Evolutionary conservation across 2,888 invertebrate genomes (phyloP).

Genomic region (Trilocha varians): DNA sequence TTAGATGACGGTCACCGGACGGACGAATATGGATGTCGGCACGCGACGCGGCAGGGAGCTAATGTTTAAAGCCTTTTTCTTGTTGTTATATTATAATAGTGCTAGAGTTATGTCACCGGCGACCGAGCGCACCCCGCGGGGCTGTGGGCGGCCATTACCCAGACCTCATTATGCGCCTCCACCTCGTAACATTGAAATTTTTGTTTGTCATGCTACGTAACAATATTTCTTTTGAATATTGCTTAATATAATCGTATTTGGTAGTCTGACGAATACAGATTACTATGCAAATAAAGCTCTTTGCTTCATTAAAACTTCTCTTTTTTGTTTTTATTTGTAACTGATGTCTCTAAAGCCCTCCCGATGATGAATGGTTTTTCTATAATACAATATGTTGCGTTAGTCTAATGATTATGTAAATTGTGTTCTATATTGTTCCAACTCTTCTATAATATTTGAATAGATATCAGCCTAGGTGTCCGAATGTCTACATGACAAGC

Average conservation of each 20-base stretch:
- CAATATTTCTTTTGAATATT: constrained; percentile 19
- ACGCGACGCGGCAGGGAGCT: constrained; percentile 62
- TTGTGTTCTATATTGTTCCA: too few relatives aligned
- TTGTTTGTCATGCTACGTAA: constrained; percentile 58
- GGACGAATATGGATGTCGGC: constrained; percentile 45
- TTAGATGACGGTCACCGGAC: constrained; percentile 36
- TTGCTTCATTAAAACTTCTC: too few relatives aligned
- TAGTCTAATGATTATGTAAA: too few relatives aligned
- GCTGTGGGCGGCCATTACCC: constrained; percentile 32
- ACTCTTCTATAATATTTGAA: too few relatives aligned
- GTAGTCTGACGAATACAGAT: neutral
- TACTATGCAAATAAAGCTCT: neutral
- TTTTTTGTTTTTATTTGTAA: constrained; percentile 5
- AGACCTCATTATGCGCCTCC: constrained; percentile 44
- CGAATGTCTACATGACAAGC: too few relatives aligned
- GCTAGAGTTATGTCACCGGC: constrained; percentile 51
- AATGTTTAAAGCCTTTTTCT: constrained; percentile 44
- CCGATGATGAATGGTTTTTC: too few relatives aligned
- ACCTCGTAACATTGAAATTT: constrained; percentile 53
- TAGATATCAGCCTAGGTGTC: too few relatives aligned
- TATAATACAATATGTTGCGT: too few relatives aligned
- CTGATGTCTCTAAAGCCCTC: too few relatives aligned
- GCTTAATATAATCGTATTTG: neutral
- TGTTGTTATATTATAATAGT: constrained; percentile 62
- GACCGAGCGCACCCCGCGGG: constrained; percentile 30